phyloP scores from a whole-genome alignment of 2,888 invertebrate genomes.

The Operophtera brumata region DNA sequence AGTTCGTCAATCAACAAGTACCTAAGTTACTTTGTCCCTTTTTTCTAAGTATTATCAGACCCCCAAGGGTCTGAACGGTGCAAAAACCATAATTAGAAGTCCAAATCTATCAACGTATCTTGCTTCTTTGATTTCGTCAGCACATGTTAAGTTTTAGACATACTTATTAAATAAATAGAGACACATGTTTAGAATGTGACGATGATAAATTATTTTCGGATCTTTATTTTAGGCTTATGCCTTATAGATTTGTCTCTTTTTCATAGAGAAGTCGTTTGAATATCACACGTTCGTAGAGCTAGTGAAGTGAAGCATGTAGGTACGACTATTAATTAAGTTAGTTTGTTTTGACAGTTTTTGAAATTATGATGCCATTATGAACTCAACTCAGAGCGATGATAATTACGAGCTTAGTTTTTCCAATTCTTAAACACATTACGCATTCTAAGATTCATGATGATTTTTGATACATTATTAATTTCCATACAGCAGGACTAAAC shows the following conservation, averaged over 20 bases:
- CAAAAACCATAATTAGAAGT: conserved; percentile 32
- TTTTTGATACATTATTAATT: too few relatives aligned
- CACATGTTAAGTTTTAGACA: conserved; percentile 24
- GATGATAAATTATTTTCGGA: conserved; percentile 16
- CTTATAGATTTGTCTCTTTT: background rate
- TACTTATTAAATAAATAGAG: conserved; percentile 21
- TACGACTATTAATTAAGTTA: background rate
- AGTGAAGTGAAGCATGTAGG: background rate
- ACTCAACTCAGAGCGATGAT: background rate
- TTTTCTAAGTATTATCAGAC: conserved; percentile 14
- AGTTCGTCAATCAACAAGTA: conserved; percentile 7
- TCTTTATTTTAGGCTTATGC: background rate
- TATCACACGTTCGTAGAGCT: background rate
- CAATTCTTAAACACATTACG: background rate
- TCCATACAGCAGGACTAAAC: too few relatives aligned
- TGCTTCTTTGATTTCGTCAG: conserved; percentile 15
- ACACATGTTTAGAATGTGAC: conserved; percentile 22
- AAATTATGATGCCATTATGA: background rate
- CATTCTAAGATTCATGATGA: too few relatives aligned
- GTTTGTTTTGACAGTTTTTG: conserved; percentile 4
- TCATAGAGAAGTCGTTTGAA: background rate
- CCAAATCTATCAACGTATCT: conserved; percentile 28
- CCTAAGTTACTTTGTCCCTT: conserved; percentile 5
- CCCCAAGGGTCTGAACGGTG: conserved; percentile 9
- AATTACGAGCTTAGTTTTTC: background rate